Conservation (phyloP, 2,888 invertebrate species). For the Mycogona germanica region DNA sequence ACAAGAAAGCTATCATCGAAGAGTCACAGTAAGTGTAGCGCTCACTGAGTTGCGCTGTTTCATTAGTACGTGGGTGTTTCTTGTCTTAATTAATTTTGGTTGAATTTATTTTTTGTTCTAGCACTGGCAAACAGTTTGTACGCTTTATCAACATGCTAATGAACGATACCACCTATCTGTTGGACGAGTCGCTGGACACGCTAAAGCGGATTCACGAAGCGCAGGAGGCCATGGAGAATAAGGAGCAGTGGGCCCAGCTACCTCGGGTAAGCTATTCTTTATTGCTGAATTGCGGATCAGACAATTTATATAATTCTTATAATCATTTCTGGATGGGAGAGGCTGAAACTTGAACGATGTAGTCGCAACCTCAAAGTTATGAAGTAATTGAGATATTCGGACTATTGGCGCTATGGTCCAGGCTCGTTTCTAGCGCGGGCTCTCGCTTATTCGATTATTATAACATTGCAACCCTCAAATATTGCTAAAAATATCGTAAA, state of each 20-base stretch:
- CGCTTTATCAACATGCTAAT: constrained; percentile 96
- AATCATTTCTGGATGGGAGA: neutral
- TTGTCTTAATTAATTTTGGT: too few species aligned
- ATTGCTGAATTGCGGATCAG: neutral
- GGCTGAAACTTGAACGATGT: neutral
- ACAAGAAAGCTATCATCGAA: constrained; percentile 71
- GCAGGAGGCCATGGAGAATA: constrained; percentile 67
- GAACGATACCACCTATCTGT: constrained; percentile 93
- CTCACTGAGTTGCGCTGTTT: too few species aligned
- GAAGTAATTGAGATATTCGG: neutral
- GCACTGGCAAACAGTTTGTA: constrained; percentile 82
- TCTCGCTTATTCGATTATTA: too few species aligned
- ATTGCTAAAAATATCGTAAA: too few species aligned
- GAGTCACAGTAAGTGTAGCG: constrained; percentile 52
- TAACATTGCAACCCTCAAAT: too few species aligned
- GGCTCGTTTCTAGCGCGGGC: too few species aligned
- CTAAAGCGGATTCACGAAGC: constrained; percentile 57
- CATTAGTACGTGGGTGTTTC: too few species aligned
- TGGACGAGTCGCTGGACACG: constrained; percentile 91
- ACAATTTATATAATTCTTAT: neutral
- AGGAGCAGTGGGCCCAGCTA: constrained; percentile 51
- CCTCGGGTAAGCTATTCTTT: constrained; percentile 31
- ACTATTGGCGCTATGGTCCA: too few species aligned
- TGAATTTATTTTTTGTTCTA: constrained; percentile 30
- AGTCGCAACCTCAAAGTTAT: neutral